A percentile compares a stretch with the other conserved stretches of the same genome.
Conservation (phyloP, 1,140 invertebrate species). For the Ips nitidus region DNA sequence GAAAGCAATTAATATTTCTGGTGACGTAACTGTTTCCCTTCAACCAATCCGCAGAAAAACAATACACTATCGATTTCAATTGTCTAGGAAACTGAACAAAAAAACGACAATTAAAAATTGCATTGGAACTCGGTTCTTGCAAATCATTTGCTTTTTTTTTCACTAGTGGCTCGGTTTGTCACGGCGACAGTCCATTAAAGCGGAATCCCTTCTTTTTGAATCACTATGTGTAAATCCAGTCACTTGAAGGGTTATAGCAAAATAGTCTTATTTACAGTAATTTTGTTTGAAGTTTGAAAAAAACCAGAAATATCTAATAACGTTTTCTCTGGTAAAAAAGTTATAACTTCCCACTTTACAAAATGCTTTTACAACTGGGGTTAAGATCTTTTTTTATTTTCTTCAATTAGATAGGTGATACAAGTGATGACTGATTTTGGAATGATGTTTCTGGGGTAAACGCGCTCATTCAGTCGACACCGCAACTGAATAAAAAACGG, state of each 20-base stretch:
- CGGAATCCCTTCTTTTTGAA: no score
- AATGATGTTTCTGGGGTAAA: neutral
- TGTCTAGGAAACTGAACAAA: conserved; percentile 25
- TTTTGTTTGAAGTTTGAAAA: no score
- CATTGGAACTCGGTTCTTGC: conserved; percentile 26
- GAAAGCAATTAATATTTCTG: conserved; percentile 28
- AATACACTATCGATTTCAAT: conserved; percentile 35
- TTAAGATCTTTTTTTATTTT: no score
- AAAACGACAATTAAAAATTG: conserved; percentile 33
- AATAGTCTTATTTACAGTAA: no score
- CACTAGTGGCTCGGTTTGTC: conserved; percentile 6
- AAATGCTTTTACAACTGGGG: no score
- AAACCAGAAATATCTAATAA: no score
- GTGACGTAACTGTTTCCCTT: conserved; percentile 28
- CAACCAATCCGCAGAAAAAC: conserved; percentile 21
- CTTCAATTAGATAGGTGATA: no score
- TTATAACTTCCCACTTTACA: no score
- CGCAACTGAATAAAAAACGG: conserved; percentile 18
- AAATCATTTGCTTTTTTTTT: conserved; percentile 27
- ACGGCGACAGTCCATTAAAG: neutral
- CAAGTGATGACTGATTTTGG: neutral
- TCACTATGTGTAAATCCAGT: no score
- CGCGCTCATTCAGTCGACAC: neutral
- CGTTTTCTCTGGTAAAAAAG: no score
- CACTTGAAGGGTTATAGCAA: no score